Evolutionary conservation across 2,113 vertebrate genomes (phyloP).

Genomic region (Orycteropus afer): DNA sequence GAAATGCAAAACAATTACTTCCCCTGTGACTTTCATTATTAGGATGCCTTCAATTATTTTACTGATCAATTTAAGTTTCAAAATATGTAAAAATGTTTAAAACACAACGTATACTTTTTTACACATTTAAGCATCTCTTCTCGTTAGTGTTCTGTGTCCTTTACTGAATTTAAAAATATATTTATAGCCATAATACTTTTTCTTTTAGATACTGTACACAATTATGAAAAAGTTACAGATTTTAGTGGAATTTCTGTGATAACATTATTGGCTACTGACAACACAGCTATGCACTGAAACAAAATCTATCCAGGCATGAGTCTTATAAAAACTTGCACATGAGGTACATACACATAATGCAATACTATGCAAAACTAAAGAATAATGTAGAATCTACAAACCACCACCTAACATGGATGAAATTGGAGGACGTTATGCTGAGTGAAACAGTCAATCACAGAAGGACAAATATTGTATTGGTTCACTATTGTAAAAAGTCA

Average conservation of each 20-base stretch:
- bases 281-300: background rate
- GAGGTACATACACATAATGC: too few species aligned
- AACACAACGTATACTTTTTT: background rate
- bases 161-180: slow-evolving; percentile 40
- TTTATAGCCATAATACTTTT: background rate
- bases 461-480: too few species aligned
- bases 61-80: background rate
- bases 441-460: too few species aligned
- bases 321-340: background rate
- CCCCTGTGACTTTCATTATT: slow-evolving; percentile 9
- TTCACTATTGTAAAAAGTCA: too few species aligned
- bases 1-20: slow-evolving; percentile 22
- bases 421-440: too few species aligned
- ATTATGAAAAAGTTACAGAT: slow-evolving; percentile 28
- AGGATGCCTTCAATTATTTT: slow-evolving; percentile 6
- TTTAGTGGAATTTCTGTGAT: slow-evolving; percentile 1
- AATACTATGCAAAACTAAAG: too few species aligned
- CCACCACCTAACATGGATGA: too few species aligned
- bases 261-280: background rate
- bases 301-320: background rate
- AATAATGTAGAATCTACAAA: too few species aligned
- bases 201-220: background rate
- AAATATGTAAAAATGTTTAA: background rate
- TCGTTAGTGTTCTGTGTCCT: background rate
- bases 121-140: slow-evolving; percentile 5